phyloP scores from a whole-genome alignment of 35 echinoderm and acorn worm genomes.

The Lytechinus variegatus region DNA sequence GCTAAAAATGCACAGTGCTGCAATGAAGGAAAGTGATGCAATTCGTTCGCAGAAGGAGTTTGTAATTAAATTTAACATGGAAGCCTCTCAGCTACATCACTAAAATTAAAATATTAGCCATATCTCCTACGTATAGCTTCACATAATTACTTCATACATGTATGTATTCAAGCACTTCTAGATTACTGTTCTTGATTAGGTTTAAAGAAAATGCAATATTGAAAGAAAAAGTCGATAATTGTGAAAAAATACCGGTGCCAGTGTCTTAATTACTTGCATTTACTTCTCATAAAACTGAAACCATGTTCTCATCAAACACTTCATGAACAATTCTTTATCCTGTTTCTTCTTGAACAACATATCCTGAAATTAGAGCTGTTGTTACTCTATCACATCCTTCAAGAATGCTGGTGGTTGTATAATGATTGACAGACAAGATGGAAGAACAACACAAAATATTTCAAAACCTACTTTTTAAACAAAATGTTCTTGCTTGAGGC shows the following conservation, averaged over 20 bases:
- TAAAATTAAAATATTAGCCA: neutral
- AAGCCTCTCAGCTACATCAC: neutral
- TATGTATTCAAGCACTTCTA: neutral
- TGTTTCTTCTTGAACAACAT: neutral
- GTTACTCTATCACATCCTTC: neutral
- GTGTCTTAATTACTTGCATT: neutral
- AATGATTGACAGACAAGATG: neutral
- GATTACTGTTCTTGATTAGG: neutral
- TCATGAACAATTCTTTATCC: neutral
- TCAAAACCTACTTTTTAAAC: neutral
- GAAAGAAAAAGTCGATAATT: neutral
- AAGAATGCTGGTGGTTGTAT: constrained; percentile 2
- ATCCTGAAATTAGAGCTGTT: neutral
- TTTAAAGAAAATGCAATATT: neutral
- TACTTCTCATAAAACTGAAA: neutral
- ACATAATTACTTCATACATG: neutral
- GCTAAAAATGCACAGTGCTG: neutral
- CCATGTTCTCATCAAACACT: neutral
- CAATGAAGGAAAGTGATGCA: neutral
- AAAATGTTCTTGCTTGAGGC: neutral
- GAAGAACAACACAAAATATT: neutral
- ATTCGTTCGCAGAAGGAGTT: neutral
- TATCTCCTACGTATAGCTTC: neutral
- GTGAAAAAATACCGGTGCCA: neutral
- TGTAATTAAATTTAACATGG: neutral